Evolutionary conservation across 1,140 invertebrate species (phyloP).

Genomic region (Drosophila busckii): DNA sequence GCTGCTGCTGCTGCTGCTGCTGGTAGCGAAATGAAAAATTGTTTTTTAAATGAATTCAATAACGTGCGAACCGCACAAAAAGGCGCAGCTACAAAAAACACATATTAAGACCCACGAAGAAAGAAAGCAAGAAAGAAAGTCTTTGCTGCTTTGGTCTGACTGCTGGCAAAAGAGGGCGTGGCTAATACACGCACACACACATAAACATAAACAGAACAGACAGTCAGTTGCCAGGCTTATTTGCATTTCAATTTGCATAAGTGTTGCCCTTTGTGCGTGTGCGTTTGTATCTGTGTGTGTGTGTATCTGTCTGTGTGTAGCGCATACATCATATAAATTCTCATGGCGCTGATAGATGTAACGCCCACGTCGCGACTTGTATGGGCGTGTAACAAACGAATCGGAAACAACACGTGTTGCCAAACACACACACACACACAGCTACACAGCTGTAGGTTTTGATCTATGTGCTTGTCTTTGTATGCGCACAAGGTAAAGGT

Average conservation of each 20-base stretch:
- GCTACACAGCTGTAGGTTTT: conserved; percentile 19
- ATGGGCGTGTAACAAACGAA: conserved; percentile 26
- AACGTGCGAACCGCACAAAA: conserved; percentile 37
- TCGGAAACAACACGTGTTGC: conserved; percentile 42
- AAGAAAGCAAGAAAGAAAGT: neutral
- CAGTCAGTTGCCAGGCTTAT: conserved; percentile 29
- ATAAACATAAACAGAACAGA: conserved; percentile 7
- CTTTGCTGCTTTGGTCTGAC: too few species aligned
- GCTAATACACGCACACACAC: neutral
- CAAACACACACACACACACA: conserved; percentile 22
- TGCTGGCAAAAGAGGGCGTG: neutral
- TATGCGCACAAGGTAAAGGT: conserved; percentile 38
- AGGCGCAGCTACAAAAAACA: too few species aligned
- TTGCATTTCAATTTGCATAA: conserved; percentile 58
- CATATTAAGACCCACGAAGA: too few species aligned
- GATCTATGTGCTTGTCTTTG: conserved; percentile 1
- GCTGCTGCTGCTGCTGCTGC: neutral
- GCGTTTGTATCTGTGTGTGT: neutral
- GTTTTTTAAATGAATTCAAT: conserved; percentile 60
- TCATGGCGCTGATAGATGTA: conserved; percentile 24
- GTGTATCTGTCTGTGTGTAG: neutral
- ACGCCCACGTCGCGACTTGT: conserved; percentile 16
- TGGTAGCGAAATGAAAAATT: conserved; percentile 43
- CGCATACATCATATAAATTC: conserved; percentile 15
- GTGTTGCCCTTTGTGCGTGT: conserved; percentile 20